Evolutionary conservation across 2,888 invertebrate genomes (phyloP).

Genomic region (Calephelis perditalis): DNA sequence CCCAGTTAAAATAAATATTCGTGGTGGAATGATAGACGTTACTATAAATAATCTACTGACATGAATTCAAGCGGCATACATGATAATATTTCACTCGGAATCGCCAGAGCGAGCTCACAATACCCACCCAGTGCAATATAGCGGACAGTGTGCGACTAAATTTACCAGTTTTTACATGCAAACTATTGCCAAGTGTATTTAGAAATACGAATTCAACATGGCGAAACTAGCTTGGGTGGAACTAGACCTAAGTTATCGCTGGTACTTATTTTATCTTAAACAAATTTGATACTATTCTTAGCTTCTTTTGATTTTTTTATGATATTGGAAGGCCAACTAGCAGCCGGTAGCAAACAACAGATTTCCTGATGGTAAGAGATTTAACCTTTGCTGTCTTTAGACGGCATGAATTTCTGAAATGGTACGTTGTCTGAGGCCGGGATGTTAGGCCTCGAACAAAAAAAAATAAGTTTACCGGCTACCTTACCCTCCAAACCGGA

Average conservation of each 20-base stretch:
- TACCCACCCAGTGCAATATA: conserved; percentile 8
- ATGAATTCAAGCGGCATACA: conserved; percentile 6
- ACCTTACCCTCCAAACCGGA: too few relatives aligned
- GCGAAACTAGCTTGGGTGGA: neutral
- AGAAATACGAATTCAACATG: conserved; percentile 9
- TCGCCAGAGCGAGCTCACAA: conserved; percentile 7
- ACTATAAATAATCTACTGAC: conserved; percentile 5
- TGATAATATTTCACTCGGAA: conserved; percentile 11
- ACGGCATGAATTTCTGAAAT: too few relatives aligned
- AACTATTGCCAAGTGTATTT: conserved; percentile 11
- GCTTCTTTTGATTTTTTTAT: too few relatives aligned
- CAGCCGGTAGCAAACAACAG: too few relatives aligned
- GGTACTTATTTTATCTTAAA: neutral
- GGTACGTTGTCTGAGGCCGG: too few relatives aligned
- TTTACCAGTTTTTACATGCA: conserved; percentile 8
- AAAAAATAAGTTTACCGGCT: too few relatives aligned
- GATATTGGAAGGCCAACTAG: too few relatives aligned
- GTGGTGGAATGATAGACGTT: neutral
- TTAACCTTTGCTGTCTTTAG: too few relatives aligned
- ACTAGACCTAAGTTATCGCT: neutral
- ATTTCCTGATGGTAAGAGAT: too few relatives aligned
- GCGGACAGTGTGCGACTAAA: neutral
- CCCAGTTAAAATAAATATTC: conserved; percentile 1
- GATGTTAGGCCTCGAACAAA: too few relatives aligned
- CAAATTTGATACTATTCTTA: neutral